Evolutionary conservation across 2,888 invertebrate genomes (phyloP).

Genomic region (Diloba caeruleocephala): DNA sequence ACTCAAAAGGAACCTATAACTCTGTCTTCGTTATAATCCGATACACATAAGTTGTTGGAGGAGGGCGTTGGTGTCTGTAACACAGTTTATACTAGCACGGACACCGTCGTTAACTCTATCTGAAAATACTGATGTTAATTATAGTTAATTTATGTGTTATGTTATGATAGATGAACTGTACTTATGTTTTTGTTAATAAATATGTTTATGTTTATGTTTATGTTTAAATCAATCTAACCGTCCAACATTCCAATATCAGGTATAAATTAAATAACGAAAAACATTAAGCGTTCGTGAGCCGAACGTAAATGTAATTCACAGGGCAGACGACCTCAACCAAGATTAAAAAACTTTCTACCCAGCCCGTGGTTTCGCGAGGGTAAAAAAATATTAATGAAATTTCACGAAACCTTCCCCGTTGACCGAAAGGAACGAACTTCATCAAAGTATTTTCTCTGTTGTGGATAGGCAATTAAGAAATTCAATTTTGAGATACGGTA

Average conservation of each 20-base stretch:
- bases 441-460: constrained; percentile 77
- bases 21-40: no score
- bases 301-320: constrained; percentile 72
- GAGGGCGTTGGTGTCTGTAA: no score
- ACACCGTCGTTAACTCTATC: no score
- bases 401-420: constrained; percentile 72
- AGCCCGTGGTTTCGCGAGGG: constrained; percentile 62
- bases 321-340: constrained; percentile 68
- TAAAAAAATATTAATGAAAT: constrained; percentile 81
- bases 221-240: constrained; percentile 27
- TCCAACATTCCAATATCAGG: constrained; percentile 39
- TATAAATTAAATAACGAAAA: constrained; percentile 55
- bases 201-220: no score
- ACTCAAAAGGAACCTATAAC: no score
- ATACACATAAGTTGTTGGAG: no score
- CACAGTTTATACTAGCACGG: no score
- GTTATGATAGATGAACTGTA: no score
- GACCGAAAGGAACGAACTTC: constrained; percentile 76
- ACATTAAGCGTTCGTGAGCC: constrained; percentile 64
- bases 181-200: no score
- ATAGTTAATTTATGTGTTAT: no score
- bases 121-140: no score
- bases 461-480: constrained; percentile 80
- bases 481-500: constrained; percentile 69
- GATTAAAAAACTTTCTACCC: constrained; percentile 83